Evolutionary conservation across 2,113 vertebrate genomes (phyloP), one percentile per base, ranked within the genome.

Genomic region (Hippocampus barbouri): DNA sequence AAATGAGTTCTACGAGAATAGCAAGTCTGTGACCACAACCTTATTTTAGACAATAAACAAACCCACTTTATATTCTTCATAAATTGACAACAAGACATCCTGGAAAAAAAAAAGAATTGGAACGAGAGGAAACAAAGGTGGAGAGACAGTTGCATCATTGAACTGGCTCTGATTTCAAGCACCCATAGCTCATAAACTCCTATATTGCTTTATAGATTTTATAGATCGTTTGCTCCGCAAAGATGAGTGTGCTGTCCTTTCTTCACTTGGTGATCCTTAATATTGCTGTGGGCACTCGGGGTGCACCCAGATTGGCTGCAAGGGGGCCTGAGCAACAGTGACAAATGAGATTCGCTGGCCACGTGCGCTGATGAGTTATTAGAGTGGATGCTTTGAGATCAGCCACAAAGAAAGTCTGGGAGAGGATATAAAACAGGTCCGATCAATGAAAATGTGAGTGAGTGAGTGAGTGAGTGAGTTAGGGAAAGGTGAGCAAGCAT

Each of bases 131-230:
- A 12, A 69, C 62, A 23, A 23, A 43, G 5, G 2, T 10, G 71
- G 51, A 66, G 18, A n/a, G 60, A 38, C 72, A 68, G 70, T 47
- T 72, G 73, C 77, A 68, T 64, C 54, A 69, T 70, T 83, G 81
- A 87, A 86, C 71, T 70, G 56, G 80, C 47, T 59, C 76, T 25
- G 23, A 59, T 85, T 76, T 79, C 81, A 81, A 85, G 86, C 83
- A 84, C 56, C 77, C 83, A 85, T 82, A 83, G 78, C 86, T 89
- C 82, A 88, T 88, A 87, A 88, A 83, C 72, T 82, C 69, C 71
- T 64, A 80, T 86, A 89, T 88, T 86, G 89, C 83, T 86, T 87
- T 86, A 90, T 87, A 79, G 89, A 89, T 90, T 86, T 87, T 86
- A 90, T 88, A 79, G 89, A 89, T 90, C 74, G 66, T 83, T 71